Evolutionary conservation across 2,113 vertebrate species (phyloP).

Genomic region (Paracanthobrama guichenoti): DNA sequence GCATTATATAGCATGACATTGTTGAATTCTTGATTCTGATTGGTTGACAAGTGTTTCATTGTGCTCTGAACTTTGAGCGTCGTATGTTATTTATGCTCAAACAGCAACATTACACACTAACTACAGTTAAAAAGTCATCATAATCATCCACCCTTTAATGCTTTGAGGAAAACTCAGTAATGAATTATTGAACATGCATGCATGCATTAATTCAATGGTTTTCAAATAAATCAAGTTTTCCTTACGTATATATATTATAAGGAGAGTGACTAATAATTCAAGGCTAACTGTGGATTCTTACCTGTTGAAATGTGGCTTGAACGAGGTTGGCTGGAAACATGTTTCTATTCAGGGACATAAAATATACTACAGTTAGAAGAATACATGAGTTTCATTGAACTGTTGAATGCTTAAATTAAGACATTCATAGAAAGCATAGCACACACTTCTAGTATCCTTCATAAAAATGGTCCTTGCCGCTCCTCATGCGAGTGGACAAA

Average conservation of each 20-base stretch:
- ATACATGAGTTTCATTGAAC: neutral
- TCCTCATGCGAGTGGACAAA: neutral
- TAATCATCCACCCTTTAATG: too few relatives aligned
- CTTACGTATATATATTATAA: neutral
- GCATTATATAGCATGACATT: too few relatives aligned
- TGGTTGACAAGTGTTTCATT: too few relatives aligned
- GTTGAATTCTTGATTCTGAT: too few relatives aligned
- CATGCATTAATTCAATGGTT: neutral
- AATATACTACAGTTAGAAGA: slow-evolving; percentile 30
- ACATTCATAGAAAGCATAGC: neutral
- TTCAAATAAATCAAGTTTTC: accelerated
- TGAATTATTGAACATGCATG: too few relatives aligned
- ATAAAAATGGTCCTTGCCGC: neutral
- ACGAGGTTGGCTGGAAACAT: slow-evolving; percentile 98
- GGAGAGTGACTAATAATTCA: neutral
- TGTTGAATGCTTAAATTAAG: neutral
- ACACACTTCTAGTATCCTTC: neutral
- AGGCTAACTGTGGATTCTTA: slow-evolving; percentile 56
- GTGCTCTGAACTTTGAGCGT: neutral
- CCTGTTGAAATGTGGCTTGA: slow-evolving; percentile 98
- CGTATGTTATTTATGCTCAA: neutral
- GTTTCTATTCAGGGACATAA: slow-evolving; percentile 78
- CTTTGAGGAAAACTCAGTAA: too few relatives aligned
- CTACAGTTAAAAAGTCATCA: too few relatives aligned
- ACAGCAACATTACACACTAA: neutral